Conservation (phyloP, 2,113 vertebrate genomes). For the Conger conger region DNA sequence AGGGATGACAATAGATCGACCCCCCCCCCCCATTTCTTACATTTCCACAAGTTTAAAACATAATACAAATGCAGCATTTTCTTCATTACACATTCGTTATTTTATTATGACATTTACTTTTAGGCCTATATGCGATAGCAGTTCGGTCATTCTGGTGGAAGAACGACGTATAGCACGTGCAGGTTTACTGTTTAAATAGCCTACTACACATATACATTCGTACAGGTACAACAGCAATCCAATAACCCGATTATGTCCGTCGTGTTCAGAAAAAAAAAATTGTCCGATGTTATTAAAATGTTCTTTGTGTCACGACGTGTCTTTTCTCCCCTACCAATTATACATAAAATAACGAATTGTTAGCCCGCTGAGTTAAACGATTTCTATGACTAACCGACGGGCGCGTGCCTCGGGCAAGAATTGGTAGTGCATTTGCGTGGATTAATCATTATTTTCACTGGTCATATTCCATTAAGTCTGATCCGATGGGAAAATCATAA, state of each 20-base stretch:
- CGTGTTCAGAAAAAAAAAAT: not conserved
- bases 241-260: not conserved
- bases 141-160: not conserved
- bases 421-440: not conserved
- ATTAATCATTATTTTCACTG: slow-evolving; percentile 2
- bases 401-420: slow-evolving; percentile 8
- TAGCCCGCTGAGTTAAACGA: not conserved
- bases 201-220: not conserved
- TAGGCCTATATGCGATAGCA: not conserved
- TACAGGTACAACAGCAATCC: not conserved
- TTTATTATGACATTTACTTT: not conserved
- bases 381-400: not conserved
- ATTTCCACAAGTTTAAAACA: not conserved
- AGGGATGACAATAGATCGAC: not conserved
- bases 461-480: slow-evolving; percentile 8
- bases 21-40: not conserved
- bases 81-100: not conserved
- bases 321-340: not conserved
- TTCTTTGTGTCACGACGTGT: not conserved
- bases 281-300: not conserved
- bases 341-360: slow-evolving; percentile 1
- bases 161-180: not conserved
- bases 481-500: not conserved
- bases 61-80: not conserved
- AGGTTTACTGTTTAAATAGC: not conserved